phyloP scores from a whole-genome alignment of 37 sponge, comb jelly and placozoan genomes.

The Trichoplax adhaerens region DNA sequence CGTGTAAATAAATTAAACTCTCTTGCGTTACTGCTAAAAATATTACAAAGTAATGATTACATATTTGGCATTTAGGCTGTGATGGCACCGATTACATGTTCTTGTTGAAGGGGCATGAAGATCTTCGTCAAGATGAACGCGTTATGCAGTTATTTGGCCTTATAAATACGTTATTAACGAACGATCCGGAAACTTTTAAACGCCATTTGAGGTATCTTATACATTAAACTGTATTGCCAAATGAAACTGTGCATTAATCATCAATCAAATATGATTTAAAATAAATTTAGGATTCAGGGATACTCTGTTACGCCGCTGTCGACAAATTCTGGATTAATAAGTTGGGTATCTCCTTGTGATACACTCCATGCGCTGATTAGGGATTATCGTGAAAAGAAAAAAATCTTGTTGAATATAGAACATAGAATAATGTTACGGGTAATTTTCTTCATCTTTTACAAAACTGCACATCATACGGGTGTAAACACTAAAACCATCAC shows the following conservation, averaged over 20 bases:
- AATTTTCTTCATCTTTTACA: neutral
- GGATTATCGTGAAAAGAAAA: constrained; percentile 91
- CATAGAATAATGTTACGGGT: constrained; percentile 84
- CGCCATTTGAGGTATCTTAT: constrained; percentile 55
- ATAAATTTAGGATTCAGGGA: constrained; percentile 50
- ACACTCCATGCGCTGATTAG: constrained; percentile 90
- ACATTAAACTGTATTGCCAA: neutral
- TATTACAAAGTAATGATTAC: no score
- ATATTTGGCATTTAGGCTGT: constrained; percentile 35
- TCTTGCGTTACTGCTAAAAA: no score
- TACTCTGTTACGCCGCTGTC: constrained; percentile 94
- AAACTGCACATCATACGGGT: neutral
- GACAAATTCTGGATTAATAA: constrained; percentile 90
- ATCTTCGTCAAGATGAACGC: constrained; percentile 88
- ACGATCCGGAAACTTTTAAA: constrained; percentile 77
- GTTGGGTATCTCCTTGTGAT: constrained; percentile 97
- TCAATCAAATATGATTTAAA: neutral
- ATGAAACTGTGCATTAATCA: neutral
- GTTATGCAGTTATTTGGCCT: constrained; percentile 99
- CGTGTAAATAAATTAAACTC: neutral
- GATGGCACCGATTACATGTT: constrained; percentile 87
- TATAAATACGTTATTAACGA: constrained; percentile 79
- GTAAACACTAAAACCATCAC: neutral
- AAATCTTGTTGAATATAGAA: constrained; percentile 80
- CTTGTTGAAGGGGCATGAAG: constrained; percentile 93